Base-by-base conservation (phyloP, 2,888 invertebrate species). In the Amorpha juglandis region DNA sequence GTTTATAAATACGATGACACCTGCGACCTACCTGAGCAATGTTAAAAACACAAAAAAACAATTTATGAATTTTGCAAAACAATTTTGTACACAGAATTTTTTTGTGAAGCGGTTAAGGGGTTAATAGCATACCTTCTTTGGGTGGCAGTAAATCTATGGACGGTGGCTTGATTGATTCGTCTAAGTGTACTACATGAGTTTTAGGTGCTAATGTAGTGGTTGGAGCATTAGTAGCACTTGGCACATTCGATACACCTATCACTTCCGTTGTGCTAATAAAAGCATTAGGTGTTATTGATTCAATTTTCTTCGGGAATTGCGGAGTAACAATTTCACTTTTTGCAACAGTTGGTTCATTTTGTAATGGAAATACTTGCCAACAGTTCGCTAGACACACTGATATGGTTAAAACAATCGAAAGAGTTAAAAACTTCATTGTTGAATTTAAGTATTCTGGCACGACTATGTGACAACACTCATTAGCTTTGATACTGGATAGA, bases 341-440 rank as follows among this genome's bases (percentile, higher is more conserved):
- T 48, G 21, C 0, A 64, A 65, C 16, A 8, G 58, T 70, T 12
- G 75, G 70, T n/a, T 72, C 68, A 67, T 74, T 69, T 3, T 79
- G 74, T 58, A 83, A 73, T 6, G 87, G 87, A 50, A 86, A 84
- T 65, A 88, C 71, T 67, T 9, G 71, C 78, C 80, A 82, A 51
- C 75, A 70, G 50, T 68, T 66, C 3, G 72, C 79, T 64, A 50
- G 70, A 63, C 69, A 76, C 47, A 75, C 62, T 12, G 71, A 55
- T 11, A 74, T 63, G 35, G 69, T 33, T 6, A 80, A 38, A 21
- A 75, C 58, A 12, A 71, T 35, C 0, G 71, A 66, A 66, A 68
- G 63, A 27, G 69, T 62, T 11, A 68, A 68, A n/a, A 69, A 51
- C 73, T 77, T 81, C 66, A 71, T 67, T 55, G 65, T 68, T 35